These are phyloP conservation scores for Crotalus viridis DNA, from an alignment of 2,113 vertebrate genomes.

Conservation along the genomic window DNA sequence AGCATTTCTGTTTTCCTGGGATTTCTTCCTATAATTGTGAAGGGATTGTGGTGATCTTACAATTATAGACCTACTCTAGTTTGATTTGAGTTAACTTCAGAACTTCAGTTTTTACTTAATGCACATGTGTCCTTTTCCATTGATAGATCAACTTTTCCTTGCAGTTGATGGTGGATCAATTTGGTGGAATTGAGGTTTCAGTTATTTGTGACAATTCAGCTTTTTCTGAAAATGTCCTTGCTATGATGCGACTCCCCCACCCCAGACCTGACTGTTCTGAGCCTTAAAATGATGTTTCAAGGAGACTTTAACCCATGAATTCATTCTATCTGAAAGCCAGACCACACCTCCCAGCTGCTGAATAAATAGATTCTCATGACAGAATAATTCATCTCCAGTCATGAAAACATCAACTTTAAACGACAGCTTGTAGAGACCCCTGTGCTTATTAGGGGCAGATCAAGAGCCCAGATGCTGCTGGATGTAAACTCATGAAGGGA, in stretches of 20 bases:
- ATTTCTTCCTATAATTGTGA: background rate
- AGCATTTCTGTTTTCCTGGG: background rate
- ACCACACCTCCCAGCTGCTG: constrained; percentile 82
- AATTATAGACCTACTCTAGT: background rate
- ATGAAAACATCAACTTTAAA: constrained; percentile 86
- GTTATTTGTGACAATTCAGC: background rate
- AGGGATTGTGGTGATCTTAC: background rate
- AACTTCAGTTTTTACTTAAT: background rate
- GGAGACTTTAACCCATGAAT: constrained; percentile 87
- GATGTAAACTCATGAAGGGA: constrained; percentile 86
- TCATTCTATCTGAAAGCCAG: constrained; percentile 83
- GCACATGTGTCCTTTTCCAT: background rate
- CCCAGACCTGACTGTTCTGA: constrained; percentile 67
- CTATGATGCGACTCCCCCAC: constrained; percentile 57
- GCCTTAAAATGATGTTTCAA: constrained; percentile 82
- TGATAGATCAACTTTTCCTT: too few species aligned
- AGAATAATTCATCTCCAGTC: constrained; percentile 87
- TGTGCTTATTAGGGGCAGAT: constrained; percentile 86
- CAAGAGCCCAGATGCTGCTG: constrained; percentile 81
- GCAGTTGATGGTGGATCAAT: background rate
- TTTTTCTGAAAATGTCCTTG: constrained; percentile 29
- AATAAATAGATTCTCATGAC: constrained; percentile 89
- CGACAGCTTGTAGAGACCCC: constrained; percentile 84
- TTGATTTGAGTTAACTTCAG: background rate
- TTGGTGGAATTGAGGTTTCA: background rate